Conservation (phyloP, 2,888 invertebrate genomes). For the Psylliodes chrysocephalus region DNA sequence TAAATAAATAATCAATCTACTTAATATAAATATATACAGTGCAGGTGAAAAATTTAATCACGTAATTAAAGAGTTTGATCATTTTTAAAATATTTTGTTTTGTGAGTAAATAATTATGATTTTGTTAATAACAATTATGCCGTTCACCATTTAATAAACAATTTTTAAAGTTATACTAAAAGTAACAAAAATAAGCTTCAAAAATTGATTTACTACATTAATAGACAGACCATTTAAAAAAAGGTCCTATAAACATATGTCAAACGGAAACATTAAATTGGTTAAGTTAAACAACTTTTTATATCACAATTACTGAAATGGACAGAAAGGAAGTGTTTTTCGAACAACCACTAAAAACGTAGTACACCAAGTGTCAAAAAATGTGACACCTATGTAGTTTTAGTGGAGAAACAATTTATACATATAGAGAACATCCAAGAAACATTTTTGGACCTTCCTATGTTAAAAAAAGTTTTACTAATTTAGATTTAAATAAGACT, state of each 20-base stretch:
- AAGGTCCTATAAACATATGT: too few species aligned
- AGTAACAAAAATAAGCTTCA: neutral
- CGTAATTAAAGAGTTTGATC: neutral
- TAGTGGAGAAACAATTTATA: neutral
- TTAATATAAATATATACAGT: slow-evolving; percentile 4
- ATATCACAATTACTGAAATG: slow-evolving; percentile 29
- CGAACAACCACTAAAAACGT: slow-evolving; percentile 3
- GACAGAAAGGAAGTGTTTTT: slow-evolving; percentile 23
- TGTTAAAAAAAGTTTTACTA: neutral
- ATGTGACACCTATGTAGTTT: neutral
- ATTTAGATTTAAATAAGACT: neutral
- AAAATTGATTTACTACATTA: neutral
- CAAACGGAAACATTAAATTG: neutral
- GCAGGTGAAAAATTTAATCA: neutral
- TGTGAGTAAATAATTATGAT: neutral
- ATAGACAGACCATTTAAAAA: too few species aligned
- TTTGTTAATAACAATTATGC: neutral
- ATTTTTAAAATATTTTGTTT: neutral
- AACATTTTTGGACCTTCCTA: neutral
- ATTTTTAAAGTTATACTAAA: neutral
- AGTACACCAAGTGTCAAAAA: neutral
- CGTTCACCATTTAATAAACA: neutral
- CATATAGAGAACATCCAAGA: neutral
- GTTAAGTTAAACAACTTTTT: slow-evolving; percentile 13
- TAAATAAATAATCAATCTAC: neutral